A percentile compares a stretch with the other conserved stretches of the same genome.
phyloP scores from a whole-genome alignment of 2,113 vertebrate genomes.

The Tenebrosternarchus preto region DNA sequence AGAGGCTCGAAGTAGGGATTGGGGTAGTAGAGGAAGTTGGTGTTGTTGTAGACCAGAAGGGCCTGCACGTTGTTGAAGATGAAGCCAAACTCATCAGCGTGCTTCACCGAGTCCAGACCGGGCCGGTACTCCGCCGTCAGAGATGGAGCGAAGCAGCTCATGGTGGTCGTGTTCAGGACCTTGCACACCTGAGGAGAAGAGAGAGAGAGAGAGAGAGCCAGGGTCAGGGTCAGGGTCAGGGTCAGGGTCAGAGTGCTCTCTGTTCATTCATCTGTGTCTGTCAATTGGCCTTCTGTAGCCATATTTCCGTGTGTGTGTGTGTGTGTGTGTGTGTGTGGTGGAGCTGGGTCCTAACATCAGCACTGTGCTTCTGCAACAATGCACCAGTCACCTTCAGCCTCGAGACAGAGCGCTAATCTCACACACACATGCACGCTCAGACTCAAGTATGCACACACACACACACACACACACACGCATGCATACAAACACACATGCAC shows the following conservation, averaged over 20 bases:
- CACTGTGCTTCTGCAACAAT: no score
- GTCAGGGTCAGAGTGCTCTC: background rate
- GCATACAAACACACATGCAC: conserved; percentile 15
- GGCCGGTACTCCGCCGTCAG: conserved; percentile 83
- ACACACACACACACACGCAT: conserved; percentile 17
- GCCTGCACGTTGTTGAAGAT: conserved; percentile 97
- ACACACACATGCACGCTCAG: background rate
- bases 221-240: background rate
- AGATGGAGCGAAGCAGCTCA: conserved; percentile 88
- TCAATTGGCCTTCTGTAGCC: no score
- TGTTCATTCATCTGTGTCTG: no score
- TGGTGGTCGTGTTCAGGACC: conserved; percentile 84
- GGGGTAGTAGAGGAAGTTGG: conserved; percentile 95
- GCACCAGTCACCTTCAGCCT: no score
- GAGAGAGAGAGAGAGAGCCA: background rate
- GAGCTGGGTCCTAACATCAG: no score
- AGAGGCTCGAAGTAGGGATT: conserved; percentile 94
- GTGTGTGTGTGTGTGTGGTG: no score
- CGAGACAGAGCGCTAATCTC: no score
- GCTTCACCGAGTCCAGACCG: conserved; percentile 83
- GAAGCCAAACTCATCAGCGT: conserved; percentile 94
- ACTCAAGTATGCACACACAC: background rate
- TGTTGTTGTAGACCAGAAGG: conserved; percentile 93
- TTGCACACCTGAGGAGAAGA: conserved; percentile 82
- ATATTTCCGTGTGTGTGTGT: no score